These are phyloP conservation scores for Neomonachus schauinslandi DNA, from an alignment of 2,113 vertebrate species.

Conservation along the genomic window DNA sequence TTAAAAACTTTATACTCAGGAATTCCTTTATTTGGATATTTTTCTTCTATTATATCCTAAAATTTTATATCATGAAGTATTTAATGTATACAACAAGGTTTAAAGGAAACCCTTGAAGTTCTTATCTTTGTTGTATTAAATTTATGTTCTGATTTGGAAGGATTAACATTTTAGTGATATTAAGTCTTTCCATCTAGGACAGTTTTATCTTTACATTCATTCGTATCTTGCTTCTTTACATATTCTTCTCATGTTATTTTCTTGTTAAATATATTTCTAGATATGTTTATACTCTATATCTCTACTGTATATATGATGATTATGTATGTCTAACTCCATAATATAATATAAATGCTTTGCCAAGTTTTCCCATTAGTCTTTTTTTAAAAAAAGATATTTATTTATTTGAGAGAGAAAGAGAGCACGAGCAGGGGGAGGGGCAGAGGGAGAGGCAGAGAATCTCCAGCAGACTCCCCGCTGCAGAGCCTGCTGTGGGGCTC, in stretches of 20 bases:
- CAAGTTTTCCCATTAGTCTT: not conserved
- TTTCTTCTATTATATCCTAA: not conserved
- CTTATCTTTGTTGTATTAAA: not conserved
- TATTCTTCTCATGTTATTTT: not conserved
- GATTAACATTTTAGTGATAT: slow-evolving; percentile 39
- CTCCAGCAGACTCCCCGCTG: too few relatives aligned
- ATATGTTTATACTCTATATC: not conserved
- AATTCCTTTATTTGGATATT: not conserved
- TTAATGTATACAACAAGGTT: not conserved
- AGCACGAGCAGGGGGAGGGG: not conserved
- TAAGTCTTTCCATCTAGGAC: not conserved
- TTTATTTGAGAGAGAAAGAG: not conserved
- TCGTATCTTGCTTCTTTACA: not conserved
- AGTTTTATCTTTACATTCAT: not conserved
- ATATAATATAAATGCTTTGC: not conserved
- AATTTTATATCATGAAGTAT: slow-evolving; percentile 34
- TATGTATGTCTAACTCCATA: not conserved
- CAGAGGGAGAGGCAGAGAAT: not conserved
- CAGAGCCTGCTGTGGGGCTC: not conserved
- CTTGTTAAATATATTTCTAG: not conserved
- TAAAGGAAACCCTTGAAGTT: not conserved
- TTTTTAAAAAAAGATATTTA: not conserved
- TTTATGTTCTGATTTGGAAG: not conserved
- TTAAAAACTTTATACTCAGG: not conserved
- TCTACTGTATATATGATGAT: not conserved